Conservation (phyloP, 2,797 vertebrate species). For the Todus mexicanus region DNA sequence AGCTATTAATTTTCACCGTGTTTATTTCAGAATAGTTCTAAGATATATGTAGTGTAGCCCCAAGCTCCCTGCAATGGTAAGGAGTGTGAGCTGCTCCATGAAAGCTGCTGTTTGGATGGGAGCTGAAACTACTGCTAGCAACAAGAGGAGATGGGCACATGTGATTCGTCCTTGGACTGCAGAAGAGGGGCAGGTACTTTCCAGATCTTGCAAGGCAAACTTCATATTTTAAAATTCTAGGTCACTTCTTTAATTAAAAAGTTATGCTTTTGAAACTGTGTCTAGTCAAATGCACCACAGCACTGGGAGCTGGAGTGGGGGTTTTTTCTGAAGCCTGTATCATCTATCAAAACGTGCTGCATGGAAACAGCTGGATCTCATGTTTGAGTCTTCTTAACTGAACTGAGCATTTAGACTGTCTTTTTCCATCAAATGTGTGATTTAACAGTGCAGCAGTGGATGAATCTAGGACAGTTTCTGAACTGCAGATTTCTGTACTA, state of each 20-base stretch:
- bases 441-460: constrained; percentile 27
- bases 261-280: background rate
- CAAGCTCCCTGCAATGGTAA: background rate
- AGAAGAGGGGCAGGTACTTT: background rate
- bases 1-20: background rate
- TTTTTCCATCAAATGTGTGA: constrained; percentile 42
- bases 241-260: background rate
- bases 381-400: background rate
- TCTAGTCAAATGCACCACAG: background rate
- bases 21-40: background rate
- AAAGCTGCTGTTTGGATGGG: background rate
- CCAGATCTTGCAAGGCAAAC: background rate
- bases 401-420: constrained; percentile 15
- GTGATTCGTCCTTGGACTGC: background rate
- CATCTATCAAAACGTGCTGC: background rate
- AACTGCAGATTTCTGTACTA: constrained; percentile 24
- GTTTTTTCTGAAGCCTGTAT: background rate
- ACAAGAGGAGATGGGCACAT: background rate
- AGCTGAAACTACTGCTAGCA: background rate
- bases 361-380: background rate
- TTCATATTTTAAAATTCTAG: background rate
- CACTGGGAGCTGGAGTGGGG: background rate
- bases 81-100: background rate
- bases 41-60: background rate
- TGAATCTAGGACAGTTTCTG: constrained; percentile 36